Evolutionary conservation across 2,113 vertebrate species (phyloP), one percentile per base, ranked within the genome.

Genomic region (Dipodomys stephensi): DNA sequence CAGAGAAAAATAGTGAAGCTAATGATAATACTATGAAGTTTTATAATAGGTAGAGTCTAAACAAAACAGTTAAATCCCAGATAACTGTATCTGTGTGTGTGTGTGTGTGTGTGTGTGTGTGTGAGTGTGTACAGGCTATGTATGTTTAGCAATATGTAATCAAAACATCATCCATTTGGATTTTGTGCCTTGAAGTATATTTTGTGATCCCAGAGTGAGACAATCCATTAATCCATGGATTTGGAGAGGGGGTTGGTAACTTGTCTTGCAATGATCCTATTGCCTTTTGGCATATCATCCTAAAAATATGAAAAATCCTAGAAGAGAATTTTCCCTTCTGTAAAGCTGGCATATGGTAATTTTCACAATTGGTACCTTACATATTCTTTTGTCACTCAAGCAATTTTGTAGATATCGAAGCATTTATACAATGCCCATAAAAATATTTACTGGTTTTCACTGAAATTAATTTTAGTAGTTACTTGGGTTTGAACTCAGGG

Each of bases 341-440:
- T 62, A 57, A 53, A 2, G 7, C 30, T 32, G 72, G 6, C 44
- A 74, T 53, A 60, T 68, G 20, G 4, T 1, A 60, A 13, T 88
- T 78, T 91, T 91, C 60, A 88, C 53, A 94, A 74, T 2, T 57
- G 57, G 22, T 1, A 32, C 12, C 44, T 72, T 25, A 30, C 16
- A 16, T 19, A 4, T 72, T 78, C 30, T 35, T 87, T 87, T 76
- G 19, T 2, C 20, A 30, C 15, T 87, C 44, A 65, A 89, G 3
- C 10, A 73, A 22, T 46, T 80, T 92, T 93, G 53, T 80, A 88
- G 27, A 91, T 67, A 64, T 44, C 69, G 74, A 28, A 92, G 5
- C 27, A 83, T 71, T 91, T 94, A 57, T 65, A 53, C 11, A 82
- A 0, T 44, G 15, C 25, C 62, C 8, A 64, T 39, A 71, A 86